Base-by-base conservation (phyloP, 2,797 vertebrate genomes). In the Arctocebus calabarensis region DNA sequence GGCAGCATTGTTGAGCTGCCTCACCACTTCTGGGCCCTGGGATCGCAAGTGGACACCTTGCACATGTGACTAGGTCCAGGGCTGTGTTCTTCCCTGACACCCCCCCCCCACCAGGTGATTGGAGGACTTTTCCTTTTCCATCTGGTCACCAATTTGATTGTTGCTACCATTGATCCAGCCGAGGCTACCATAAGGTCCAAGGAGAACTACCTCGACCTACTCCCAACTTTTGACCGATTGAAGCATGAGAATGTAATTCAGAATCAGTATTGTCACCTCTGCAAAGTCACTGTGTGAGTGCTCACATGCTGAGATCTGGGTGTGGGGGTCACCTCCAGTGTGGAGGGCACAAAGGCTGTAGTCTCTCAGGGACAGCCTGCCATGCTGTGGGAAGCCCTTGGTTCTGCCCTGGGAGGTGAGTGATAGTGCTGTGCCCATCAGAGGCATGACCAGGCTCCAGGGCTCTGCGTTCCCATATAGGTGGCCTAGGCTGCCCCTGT, bases 181-280 rank as follows among this genome's bases (percentile, higher is more conserved):
- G 98, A 99, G 40, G 91, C 88, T 95, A 98, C 93, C 0, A 97
- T 99, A 57, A 97, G 98, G 59, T 95, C 97, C 90, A 98, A 98
- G 96, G 98, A 98, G 96, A 98, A 77, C 90, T 98, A 99, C 84
- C 97, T 96, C 23, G 97, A 94, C 55, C 97, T 98, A 2, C 27
- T 98, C 98, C 98, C 98, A 0, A n/a, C 96, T 27, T 99, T 99
- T 23, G 97, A 99, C 96, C 97, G 98, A 84, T 97, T 94, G 40
- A 98, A 98, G 92, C 98, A 98, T 22, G 40, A 91, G 0, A 98
- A 98, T 0, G 98, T 99, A 64, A 99, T 99, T 91, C 97, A 99
- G 95, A 98, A 99, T 96, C 98, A 98, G 32, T 98, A 98, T 59
- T 99, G 98, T 94, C 98, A 98, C 64, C 86, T 91, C 52, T 94